Conservation (phyloP, 2,888 invertebrate species). For the Griposia aprilina region DNA sequence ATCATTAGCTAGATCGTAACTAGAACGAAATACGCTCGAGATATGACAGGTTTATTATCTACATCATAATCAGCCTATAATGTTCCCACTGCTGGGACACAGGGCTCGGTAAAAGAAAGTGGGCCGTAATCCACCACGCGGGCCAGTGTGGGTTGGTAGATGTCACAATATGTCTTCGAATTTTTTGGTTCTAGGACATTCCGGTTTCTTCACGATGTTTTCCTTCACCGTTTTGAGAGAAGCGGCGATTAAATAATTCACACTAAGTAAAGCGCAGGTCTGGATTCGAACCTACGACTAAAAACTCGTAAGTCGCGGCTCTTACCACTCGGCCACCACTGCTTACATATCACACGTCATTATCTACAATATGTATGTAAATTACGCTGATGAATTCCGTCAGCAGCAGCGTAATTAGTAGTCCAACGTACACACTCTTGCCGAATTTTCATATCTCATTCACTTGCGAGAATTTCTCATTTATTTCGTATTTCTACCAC, state of each 20-base stretch:
- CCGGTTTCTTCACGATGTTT: neutral
- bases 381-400: neutral
- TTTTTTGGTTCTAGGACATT: neutral
- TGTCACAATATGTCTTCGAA: neutral
- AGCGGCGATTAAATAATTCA: neutral
- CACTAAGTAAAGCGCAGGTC: neutral
- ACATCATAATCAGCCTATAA: neutral
- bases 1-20: neutral
- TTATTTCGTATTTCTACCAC: neutral
- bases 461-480: neutral
- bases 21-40: neutral
- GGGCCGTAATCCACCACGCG: neutral
- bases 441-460: constrained; percentile 2
- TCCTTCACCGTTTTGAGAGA: neutral
- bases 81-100: neutral
- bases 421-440: neutral
- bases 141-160: neutral
- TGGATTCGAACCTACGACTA: neutral
- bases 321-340: neutral
- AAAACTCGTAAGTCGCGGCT: neutral
- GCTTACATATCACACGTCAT: neutral
- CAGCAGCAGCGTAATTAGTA: constrained; percentile 9
- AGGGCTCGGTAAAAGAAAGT: neutral
- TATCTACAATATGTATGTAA: neutral
- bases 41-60: neutral